Percentiles rank a stretch among this genome's conserved stretches.
Conservation (phyloP, 2,797 vertebrate species). For the Tachyglossus aculeatus region DNA sequence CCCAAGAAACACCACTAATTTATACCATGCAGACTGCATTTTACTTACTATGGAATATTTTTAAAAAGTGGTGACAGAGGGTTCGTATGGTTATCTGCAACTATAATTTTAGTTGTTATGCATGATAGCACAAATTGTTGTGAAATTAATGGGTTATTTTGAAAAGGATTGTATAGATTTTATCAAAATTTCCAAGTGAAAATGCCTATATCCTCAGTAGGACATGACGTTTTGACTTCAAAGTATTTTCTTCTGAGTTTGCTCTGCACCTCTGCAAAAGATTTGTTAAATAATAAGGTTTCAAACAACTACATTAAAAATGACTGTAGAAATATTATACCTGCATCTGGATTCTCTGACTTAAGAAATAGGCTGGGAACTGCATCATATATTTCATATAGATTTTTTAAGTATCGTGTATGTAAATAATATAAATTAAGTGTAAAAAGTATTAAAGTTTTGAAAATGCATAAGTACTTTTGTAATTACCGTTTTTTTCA, state of each 20-base stretch:
- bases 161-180: conserved; percentile 56
- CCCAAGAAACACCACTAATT: no score
- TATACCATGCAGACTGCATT: conserved; percentile 17
- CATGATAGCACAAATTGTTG: conserved; percentile 46
- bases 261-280: conserved; percentile 40
- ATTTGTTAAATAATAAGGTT: conserved; percentile 54
- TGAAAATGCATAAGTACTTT: conserved; percentile 26
- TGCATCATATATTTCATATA: neutral
- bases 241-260: conserved; percentile 14
- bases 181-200: conserved; percentile 32
- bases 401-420: conserved; percentile 31
- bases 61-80: conserved; percentile 43
- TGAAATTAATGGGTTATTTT: conserved; percentile 59
- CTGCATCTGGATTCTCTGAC: conserved; percentile 22
- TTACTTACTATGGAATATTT: conserved; percentile 46
- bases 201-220: conserved; percentile 13
- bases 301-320: conserved; percentile 48
- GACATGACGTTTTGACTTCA: neutral
- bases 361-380: neutral
- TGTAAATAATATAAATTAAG: conserved; percentile 51
- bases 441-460: conserved; percentile 32
- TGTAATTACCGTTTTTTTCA: conserved; percentile 31
- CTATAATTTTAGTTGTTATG: conserved; percentile 54
- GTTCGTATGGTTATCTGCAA: conserved; percentile 59
- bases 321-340: conserved; percentile 38